Evolutionary conservation across 2,888 invertebrate species (phyloP).

Genomic region (Loripinus fragilis): DNA sequence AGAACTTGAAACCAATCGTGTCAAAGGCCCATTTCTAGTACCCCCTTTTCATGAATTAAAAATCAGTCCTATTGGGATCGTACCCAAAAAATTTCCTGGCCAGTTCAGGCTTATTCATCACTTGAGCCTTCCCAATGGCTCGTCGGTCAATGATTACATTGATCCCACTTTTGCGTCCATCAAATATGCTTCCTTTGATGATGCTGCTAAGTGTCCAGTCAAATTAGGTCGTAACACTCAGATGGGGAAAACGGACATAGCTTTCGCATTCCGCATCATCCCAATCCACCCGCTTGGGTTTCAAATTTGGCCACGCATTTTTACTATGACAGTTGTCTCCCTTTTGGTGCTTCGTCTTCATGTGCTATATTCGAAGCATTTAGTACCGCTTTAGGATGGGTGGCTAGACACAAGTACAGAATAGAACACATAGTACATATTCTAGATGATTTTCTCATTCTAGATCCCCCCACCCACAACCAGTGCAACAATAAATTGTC

Average conservation of each 20-base stretch:
- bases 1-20: neutral
- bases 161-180: conserved; percentile 8
- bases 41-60: conserved; percentile 1
- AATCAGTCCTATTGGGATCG: conserved; percentile 19
- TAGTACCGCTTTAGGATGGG: conserved; percentile 13
- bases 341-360: neutral
- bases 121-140: conserved; percentile 8
- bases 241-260: conserved; percentile 22
- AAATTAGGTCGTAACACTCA: conserved; percentile 3
- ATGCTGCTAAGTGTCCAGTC: neutral
- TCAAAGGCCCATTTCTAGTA: conserved; percentile 1
- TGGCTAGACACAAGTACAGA: neutral
- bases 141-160: conserved; percentile 38
- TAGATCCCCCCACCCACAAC: neutral
- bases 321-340: conserved; percentile 20
- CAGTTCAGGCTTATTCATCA: conserved; percentile 13
- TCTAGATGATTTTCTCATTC: conserved; percentile 15
- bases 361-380: neutral
- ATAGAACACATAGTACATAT: neutral
- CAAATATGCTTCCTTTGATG: conserved; percentile 30
- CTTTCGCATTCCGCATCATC: conserved; percentile 9
- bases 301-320: neutral
- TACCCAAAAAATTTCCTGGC: conserved; percentile 17
- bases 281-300: conserved; percentile 2
- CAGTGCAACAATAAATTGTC: neutral